These are phyloP conservation scores for Ornithoptera alexandrae DNA, from an alignment of 2,888 invertebrate species.

Conservation along the genomic window DNA sequence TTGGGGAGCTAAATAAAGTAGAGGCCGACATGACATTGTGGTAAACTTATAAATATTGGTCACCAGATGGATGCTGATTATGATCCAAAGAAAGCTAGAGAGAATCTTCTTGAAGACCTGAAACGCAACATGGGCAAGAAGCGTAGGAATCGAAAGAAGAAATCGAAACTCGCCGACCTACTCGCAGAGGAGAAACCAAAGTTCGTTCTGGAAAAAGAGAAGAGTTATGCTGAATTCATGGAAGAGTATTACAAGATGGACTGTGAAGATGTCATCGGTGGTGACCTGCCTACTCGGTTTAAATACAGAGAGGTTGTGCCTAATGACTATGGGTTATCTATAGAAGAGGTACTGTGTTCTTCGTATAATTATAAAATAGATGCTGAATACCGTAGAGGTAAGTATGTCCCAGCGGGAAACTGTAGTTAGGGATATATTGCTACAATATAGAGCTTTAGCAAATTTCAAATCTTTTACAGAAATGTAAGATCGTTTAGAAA, in stretches of 20 bases:
- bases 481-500: too few species aligned
- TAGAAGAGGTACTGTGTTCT: constrained; percentile 87
- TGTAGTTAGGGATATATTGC: too few species aligned
- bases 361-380: background rate
- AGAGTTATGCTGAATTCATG: constrained; percentile 91
- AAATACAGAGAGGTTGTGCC: constrained; percentile 94
- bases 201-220: constrained; percentile 88
- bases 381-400: background rate
- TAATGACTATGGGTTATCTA: constrained; percentile 93
- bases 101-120: constrained; percentile 78
- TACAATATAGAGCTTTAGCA: too few species aligned
- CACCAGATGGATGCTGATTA: constrained; percentile 93
- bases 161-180: constrained; percentile 88
- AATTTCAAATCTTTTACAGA: too few species aligned
- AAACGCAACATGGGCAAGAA: constrained; percentile 79
- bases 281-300: constrained; percentile 93
- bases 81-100: constrained; percentile 77
- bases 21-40: too few species aligned
- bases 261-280: constrained; percentile 97
- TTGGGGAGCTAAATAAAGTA: too few species aligned
- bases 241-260: constrained; percentile 97
- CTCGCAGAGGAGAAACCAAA: constrained; percentile 88
- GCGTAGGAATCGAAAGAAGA: constrained; percentile 80
- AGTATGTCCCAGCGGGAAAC: too few species aligned
- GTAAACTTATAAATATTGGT: too few species aligned